Percentiles rank a stretch among this genome's conserved stretches.
Conservation (phyloP, 1,140 invertebrate species). For the Zaprionus capensis region DNA sequence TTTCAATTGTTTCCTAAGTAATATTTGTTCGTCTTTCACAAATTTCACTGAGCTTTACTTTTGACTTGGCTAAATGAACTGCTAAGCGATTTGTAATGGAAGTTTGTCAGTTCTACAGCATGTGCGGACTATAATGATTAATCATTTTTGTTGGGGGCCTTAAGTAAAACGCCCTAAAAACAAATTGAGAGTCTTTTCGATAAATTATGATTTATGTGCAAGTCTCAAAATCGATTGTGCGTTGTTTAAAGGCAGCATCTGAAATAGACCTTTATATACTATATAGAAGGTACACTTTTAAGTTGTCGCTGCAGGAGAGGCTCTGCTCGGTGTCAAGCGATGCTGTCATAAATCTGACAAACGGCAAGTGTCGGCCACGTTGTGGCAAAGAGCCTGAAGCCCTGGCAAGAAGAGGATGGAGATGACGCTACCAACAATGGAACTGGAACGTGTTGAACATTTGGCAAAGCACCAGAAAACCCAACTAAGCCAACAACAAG, state of each 20-base stretch:
- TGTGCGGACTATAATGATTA: conserved; percentile 31
- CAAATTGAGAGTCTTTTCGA: conserved; percentile 29
- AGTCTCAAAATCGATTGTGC: conserved; percentile 47
- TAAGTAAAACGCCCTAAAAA: neutral
- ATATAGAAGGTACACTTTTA: neutral
- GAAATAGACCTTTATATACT: neutral
- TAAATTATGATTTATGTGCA: conserved; percentile 29
- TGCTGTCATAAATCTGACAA: conserved; percentile 71
- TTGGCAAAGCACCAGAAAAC: conserved; percentile 56
- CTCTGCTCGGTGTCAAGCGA: conserved; percentile 48
- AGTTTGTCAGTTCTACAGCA: conserved; percentile 1
- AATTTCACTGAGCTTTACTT: neutral
- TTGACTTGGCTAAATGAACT: conserved; percentile 1
- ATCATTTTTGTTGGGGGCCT: conserved; percentile 1
- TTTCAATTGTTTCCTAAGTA: neutral
- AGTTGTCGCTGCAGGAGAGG: neutral
- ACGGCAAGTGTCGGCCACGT: conserved; percentile 54
- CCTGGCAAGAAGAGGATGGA: neutral
- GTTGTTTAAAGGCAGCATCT: conserved; percentile 15
- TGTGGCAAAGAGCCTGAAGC: conserved; percentile 31
- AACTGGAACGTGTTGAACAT: conserved; percentile 69
- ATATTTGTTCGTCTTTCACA: neutral
- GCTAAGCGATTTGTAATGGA: conserved; percentile 27
- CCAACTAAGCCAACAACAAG: conserved; percentile 44
- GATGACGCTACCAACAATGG: conserved; percentile 20